Percentiles rank a stretch among this genome's conserved stretches.
phyloP scores from a whole-genome alignment of 2,113 vertebrate species.

The Phalacrocorax carbo region DNA sequence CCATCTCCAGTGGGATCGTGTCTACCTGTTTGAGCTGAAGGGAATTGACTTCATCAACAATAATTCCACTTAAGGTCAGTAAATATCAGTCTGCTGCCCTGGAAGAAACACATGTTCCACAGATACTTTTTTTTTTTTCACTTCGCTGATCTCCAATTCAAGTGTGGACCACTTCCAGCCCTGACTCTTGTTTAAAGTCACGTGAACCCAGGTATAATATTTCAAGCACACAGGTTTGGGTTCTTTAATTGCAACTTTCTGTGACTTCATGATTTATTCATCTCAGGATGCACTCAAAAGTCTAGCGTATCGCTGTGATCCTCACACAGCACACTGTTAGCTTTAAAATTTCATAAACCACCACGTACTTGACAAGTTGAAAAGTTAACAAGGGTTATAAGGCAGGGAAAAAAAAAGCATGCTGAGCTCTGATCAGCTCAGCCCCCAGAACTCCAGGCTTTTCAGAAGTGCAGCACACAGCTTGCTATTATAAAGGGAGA shows the following conservation, averaged over 20 bases:
- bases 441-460: background rate
- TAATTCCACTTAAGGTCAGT: background rate
- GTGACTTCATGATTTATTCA: conserved; percentile 64
- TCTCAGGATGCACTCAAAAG: conserved; percentile 56
- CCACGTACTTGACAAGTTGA: conserved; percentile 51
- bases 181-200: conserved; percentile 4
- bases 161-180: background rate
- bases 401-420: background rate
- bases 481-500: conserved; percentile 6
- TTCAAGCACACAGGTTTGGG: background rate
- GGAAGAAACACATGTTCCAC: background rate
- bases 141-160: background rate
- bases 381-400: conserved; percentile 56
- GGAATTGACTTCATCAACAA: background rate
- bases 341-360: conserved; percentile 67
- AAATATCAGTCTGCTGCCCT: background rate
- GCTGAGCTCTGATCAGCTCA: conserved; percentile 37
- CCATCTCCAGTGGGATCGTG: background rate
- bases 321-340: conserved; percentile 26
- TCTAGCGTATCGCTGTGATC: conserved; percentile 1
- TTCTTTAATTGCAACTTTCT: conserved; percentile 58
- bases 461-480: conserved; percentile 4
- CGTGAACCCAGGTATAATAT: background rate
- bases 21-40: background rate
- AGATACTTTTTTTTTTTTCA: background rate